Conservation (phyloP, 1,140 invertebrate species). For the Himalopsyche phryganea region DNA sequence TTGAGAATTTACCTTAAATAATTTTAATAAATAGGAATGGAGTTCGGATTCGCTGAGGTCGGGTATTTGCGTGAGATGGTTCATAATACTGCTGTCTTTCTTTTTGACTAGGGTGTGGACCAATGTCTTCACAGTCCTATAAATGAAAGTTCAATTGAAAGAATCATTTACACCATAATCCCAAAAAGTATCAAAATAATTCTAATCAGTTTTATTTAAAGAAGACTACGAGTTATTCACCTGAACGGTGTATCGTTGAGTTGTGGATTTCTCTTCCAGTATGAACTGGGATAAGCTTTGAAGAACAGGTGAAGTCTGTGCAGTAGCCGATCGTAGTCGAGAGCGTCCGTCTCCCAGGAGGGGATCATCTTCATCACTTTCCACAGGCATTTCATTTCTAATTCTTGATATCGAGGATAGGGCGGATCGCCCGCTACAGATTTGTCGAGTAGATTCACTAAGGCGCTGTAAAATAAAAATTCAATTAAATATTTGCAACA, state of each 20-base stretch:
- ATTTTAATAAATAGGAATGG: slow-evolving; percentile 72
- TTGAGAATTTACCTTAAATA: slow-evolving; percentile 76
- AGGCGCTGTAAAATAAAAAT: slow-evolving; percentile 38
- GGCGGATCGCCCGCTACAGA: slow-evolving; percentile 48
- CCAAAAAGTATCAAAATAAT: too few relatives aligned
- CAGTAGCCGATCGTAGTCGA: slow-evolving; percentile 78
- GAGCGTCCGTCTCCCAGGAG: slow-evolving; percentile 67
- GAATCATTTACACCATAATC: too few relatives aligned
- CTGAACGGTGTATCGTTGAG: slow-evolving; percentile 68
- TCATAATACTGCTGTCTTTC: slow-evolving; percentile 71
- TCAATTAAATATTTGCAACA: too few relatives aligned
- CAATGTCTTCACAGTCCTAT: slow-evolving; percentile 85
- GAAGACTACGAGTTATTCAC: slow-evolving; percentile 30
- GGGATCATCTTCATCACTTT: slow-evolving; percentile 78
- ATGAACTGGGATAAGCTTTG: slow-evolving; percentile 74
- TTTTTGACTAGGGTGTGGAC: slow-evolving; percentile 80
- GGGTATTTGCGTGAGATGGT: slow-evolving; percentile 75
- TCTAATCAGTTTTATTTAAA: too few relatives aligned
- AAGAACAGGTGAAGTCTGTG: slow-evolving; percentile 85
- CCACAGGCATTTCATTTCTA: slow-evolving; percentile 87
- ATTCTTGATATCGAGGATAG: slow-evolving; percentile 69
- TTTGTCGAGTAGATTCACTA: slow-evolving; percentile 48
- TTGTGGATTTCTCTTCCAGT: slow-evolving; percentile 69
- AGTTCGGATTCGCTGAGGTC: slow-evolving; percentile 78
- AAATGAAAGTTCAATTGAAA: too few relatives aligned